These are phyloP conservation scores for Microctonus brassicae DNA, from an alignment of 2,888 invertebrate species.

Conservation along the genomic window DNA sequence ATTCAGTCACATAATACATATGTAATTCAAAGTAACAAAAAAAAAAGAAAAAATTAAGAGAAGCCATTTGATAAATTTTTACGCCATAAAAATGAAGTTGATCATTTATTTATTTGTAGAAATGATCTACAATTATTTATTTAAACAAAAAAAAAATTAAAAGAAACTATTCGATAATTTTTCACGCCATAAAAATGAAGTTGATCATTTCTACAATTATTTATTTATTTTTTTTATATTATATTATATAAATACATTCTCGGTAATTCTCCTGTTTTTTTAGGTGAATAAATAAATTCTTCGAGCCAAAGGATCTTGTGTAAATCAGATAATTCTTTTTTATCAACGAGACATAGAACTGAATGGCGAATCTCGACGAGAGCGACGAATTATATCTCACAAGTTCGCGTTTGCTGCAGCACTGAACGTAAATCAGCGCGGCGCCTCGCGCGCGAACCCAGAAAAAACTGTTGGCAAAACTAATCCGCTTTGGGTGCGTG, in stretches of 20 bases:
- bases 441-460: constrained; percentile 11
- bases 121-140: neutral
- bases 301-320: constrained; percentile 2
- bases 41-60: no score
- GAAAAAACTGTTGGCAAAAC: constrained; percentile 38
- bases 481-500: constrained; percentile 38
- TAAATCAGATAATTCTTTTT: constrained; percentile 30
- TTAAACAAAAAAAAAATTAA: no score
- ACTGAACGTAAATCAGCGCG: constrained; percentile 29
- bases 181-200: no score
- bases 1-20: neutral
- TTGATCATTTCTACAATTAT: neutral
- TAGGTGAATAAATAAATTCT: constrained; percentile 5
- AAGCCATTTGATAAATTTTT: no score
- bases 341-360: constrained; percentile 8
- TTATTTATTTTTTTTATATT: neutral
- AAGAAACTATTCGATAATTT: no score
- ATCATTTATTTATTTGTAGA: no score
- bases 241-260: neutral
- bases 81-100: neutral
- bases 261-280: neutral
- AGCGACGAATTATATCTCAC: constrained; percentile 22
- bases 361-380: constrained; percentile 19
- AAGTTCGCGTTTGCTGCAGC: constrained; percentile 16
- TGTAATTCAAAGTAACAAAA: neutral